Evolutionary conservation across 2,888 invertebrate species (phyloP), one percentile per base, ranked within the genome.

Genomic region (Epistrophe grossulariae): DNA sequence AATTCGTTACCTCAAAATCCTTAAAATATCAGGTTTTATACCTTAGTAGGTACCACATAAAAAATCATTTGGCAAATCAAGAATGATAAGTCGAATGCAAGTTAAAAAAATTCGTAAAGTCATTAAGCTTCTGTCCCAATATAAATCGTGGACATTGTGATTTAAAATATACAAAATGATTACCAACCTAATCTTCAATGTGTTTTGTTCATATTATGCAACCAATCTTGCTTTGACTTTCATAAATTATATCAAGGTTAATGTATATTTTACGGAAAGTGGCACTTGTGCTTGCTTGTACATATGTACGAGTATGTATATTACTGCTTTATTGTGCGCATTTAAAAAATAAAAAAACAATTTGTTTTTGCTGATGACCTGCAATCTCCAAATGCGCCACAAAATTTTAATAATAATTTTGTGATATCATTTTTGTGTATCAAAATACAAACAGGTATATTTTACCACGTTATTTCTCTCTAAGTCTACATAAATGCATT

Each of bases 211-310:
- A n/a, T 45, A 8, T 45, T 45, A 45, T 45, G 45, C 45, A 45
- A 45, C 45, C 15, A 45, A 45, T 45, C 28, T 68, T 35, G 50
- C 11, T 68, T 35, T 68, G 68, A 35, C 50, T 35, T 35, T 50
- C 35, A 38, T 48, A 50, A 68, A 68, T 13, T 38, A 50, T 68
- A 38, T 50, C 50, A 68, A 68, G 68, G 68, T 38, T 68, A 68
- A 52, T 35, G 17, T 19, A 68, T 50, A 68, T 50, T 68, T 15
- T 48, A 68, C 68, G 19, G 17, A 35, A 24, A 38, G 50, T 68
- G 13, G 1, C 48, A 8, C 15, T 45, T n/a, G 7, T 45, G 50
- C 50, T 52, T 35, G 35, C 1, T 9, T n/a, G n/a, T n/a, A n/a
- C 35, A 5, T 31, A 6, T 31, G 31, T 68, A 50, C 19, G 15